These are phyloP conservation scores for Leptogaster cylindrica DNA, from an alignment of 2,888 invertebrate genomes.

Conservation along the genomic window DNA sequence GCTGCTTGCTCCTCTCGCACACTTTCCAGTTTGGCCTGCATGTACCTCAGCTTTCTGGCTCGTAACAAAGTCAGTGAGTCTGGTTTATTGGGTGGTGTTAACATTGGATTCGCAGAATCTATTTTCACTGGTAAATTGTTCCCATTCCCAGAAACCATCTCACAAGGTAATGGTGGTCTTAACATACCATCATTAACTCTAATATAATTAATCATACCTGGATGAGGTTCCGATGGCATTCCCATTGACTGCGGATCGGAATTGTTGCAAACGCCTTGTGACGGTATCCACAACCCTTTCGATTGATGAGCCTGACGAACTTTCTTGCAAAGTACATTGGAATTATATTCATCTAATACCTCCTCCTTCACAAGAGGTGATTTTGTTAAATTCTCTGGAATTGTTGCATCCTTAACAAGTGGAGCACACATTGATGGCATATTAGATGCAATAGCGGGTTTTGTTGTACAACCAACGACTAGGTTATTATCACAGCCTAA, in stretches of 20 bases:
- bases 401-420: constrained; percentile 41
- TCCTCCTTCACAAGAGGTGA: constrained; percentile 57
- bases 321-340: constrained; percentile 60
- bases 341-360: constrained; percentile 57
- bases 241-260: constrained; percentile 9
- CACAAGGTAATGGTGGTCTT: constrained; percentile 62
- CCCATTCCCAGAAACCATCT: constrained; percentile 43
- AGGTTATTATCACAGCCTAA: constrained; percentile 49
- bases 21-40: constrained; percentile 50
- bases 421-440: constrained; percentile 39
- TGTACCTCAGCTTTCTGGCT: constrained; percentile 63
- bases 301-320: constrained; percentile 61
- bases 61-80: constrained; percentile 65
- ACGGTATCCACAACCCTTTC: constrained; percentile 56
- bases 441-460: constrained; percentile 44
- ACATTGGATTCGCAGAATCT: constrained; percentile 15
- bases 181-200: constrained; percentile 55
- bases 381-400: constrained; percentile 57
- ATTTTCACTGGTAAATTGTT: constrained; percentile 47
- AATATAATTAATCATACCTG: constrained; percentile 44
- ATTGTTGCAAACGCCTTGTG: not conserved
- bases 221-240: constrained; percentile 17
- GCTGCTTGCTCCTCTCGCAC: constrained; percentile 55
- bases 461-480: constrained; percentile 47
- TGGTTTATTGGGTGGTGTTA: constrained; percentile 57